Evolutionary conservation across 2,888 invertebrate species (phyloP), one percentile per base, ranked within the genome.

Genomic region (Magallana nippona): DNA sequence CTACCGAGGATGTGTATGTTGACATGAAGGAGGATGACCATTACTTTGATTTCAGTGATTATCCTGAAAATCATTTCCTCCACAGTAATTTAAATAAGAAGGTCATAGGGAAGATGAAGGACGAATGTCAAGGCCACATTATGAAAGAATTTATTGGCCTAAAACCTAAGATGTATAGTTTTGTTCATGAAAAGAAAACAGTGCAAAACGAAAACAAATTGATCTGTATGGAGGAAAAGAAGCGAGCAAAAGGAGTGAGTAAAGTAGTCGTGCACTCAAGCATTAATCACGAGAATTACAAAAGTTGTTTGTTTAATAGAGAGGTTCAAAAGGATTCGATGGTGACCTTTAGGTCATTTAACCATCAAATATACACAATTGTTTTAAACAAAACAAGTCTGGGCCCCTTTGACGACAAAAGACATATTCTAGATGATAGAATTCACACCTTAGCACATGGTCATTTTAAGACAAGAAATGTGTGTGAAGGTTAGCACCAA

Each of bases 391-490:
- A 88, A 84, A 83, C 84, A 63, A 87, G 86, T 56, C 85, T 87
- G 13, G 84, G 84, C 10, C 86, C 87, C 27, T 84, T 86, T 57
- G 88, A 89, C 78, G 84, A 83, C 62, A 88, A 89, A 84, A 55
- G 86, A 78, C 85, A 84, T 71, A 86, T 87, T 58, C 58, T 84
- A 27, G 44, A 71, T 1, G 84, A 86, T 83, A 85, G 86, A 27
- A 82, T 86, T 79, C 86, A 82, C 80, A 86, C 86, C 81, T 60
- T 88, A 86, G 85, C 89, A 85, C 89, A 87, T 86, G 87, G 86
- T 83, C 84, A 87, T 84, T 77, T 78, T 62, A 62, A 11, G 62
- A 62, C 62, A 19, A 11, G 11, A 62, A 11, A 62, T 19, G 80
- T n/a, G n/a, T n/a, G n/a, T n/a, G n/a, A n/a, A n/a, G n/a, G n/a